Percentiles rank a stretch among this genome's conserved stretches.
Evolutionary conservation across 2,113 vertebrate species (phyloP).

Genomic region (Poeciliopsis prolifica): DNA sequence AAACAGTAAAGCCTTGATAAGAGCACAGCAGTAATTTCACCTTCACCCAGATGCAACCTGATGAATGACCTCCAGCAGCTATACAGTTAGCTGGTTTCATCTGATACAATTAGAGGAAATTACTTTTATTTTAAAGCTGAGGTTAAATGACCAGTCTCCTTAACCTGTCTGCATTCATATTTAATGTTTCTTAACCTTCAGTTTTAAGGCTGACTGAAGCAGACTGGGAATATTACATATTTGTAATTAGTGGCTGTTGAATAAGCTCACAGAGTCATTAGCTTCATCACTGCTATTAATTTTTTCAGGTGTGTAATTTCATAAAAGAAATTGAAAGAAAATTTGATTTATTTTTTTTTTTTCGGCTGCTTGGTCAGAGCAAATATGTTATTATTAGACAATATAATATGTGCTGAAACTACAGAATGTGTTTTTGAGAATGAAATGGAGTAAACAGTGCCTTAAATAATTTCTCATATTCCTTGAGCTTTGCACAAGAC

Average conservation of each 20-base stretch:
- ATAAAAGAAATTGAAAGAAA: constrained; percentile 60
- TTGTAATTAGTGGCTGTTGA: constrained; percentile 75
- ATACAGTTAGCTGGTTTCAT: constrained; percentile 59
- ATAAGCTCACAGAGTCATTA: constrained; percentile 75
- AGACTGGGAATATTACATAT: constrained; percentile 74
- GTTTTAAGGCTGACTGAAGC: constrained; percentile 74
- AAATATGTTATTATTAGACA: constrained; percentile 59
- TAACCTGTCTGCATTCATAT: constrained; percentile 77
- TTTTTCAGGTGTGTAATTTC: constrained; percentile 75
- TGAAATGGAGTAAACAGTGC: neutral
- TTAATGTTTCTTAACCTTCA: constrained; percentile 79
- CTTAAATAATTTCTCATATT: neutral
- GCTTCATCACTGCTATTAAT: constrained; percentile 75
- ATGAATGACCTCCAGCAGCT: constrained; percentile 56
- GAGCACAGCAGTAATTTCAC: constrained; percentile 16
- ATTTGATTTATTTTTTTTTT: constrained; percentile 32
- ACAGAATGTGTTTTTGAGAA: neutral
- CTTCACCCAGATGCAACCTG: constrained; percentile 39
- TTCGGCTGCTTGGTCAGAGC: constrained; percentile 14
- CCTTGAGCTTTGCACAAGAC: neutral
- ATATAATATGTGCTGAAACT: constrained; percentile 50
- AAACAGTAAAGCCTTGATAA: constrained; percentile 10
- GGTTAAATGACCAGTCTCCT: constrained; percentile 76
- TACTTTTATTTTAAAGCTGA: constrained; percentile 68
- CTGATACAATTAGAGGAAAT: constrained; percentile 71